Conservation (phyloP, 1,140 invertebrate species). For the Aphaenogaster floridana region DNA sequence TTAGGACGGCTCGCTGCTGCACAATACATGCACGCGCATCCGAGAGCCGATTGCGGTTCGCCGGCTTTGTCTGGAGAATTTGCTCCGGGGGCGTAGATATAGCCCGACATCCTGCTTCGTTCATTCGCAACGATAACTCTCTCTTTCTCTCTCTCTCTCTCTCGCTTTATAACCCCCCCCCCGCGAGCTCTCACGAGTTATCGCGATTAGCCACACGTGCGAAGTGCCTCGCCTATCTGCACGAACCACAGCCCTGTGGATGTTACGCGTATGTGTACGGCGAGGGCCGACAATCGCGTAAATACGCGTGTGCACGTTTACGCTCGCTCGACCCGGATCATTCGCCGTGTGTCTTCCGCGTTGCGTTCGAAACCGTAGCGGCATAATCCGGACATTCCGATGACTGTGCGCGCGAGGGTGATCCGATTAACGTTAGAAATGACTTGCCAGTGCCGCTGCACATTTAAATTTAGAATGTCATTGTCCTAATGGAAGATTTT, state of each 20-base stretch:
- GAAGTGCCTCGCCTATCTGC: constrained; percentile 66
- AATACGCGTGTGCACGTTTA: neutral
- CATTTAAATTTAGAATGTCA: constrained; percentile 20
- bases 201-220: constrained; percentile 77
- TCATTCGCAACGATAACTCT: constrained; percentile 74
- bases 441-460: neutral
- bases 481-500: neutral
- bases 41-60: constrained; percentile 70
- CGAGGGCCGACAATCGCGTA: constrained; percentile 22
- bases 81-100: constrained; percentile 79
- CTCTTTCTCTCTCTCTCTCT: constrained; percentile 39
- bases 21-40: constrained; percentile 73
- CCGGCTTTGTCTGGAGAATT: constrained; percentile 78
- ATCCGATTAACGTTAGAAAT: constrained; percentile 17
- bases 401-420: neutral
- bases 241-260: constrained; percentile 8
- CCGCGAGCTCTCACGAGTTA: constrained; percentile 71
- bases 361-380: constrained; percentile 20
- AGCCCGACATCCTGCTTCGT: constrained; percentile 79
- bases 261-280: constrained; percentile 1
- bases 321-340: neutral
- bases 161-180: constrained; percentile 15
- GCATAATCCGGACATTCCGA: constrained; percentile 31
- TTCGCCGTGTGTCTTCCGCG: constrained; percentile 29
- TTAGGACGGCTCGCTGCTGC: constrained; percentile 64